Conservation (phyloP, 2,113 vertebrate species). For the Noctilio leporinus region DNA sequence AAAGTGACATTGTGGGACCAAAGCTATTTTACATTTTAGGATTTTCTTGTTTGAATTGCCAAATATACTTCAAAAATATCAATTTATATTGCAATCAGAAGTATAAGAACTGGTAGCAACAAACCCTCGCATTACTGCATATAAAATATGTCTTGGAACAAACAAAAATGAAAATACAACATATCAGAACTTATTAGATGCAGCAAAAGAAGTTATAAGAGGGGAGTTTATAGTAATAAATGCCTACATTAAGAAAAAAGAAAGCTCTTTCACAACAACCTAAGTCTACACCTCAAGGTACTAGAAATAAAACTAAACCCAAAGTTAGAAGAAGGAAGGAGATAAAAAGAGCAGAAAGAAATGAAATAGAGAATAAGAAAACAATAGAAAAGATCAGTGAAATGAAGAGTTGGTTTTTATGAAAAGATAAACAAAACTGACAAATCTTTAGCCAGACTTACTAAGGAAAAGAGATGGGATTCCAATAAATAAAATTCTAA, state of each 20-base stretch:
- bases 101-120: background rate
- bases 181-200: background rate
- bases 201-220: background rate
- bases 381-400: background rate
- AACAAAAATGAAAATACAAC: background rate
- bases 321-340: background rate
- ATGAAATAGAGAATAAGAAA: background rate
- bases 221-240: background rate
- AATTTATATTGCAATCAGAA: background rate
- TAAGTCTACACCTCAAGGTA: background rate
- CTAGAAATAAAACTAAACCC: background rate
- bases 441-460: background rate
- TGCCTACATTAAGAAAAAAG: background rate
- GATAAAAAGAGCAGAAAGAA: background rate
- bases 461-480: background rate
- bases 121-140: background rate
- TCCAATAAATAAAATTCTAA: background rate
- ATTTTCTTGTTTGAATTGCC: background rate
- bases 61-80: background rate
- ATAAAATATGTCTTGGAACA: background rate
- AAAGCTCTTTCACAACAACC: background rate
- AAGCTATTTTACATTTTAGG: background rate
- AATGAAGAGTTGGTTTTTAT: background rate
- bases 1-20: background rate
- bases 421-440: background rate